Base-by-base conservation (phyloP, 1,140 invertebrate species). In the Triops cancriformis region DNA sequence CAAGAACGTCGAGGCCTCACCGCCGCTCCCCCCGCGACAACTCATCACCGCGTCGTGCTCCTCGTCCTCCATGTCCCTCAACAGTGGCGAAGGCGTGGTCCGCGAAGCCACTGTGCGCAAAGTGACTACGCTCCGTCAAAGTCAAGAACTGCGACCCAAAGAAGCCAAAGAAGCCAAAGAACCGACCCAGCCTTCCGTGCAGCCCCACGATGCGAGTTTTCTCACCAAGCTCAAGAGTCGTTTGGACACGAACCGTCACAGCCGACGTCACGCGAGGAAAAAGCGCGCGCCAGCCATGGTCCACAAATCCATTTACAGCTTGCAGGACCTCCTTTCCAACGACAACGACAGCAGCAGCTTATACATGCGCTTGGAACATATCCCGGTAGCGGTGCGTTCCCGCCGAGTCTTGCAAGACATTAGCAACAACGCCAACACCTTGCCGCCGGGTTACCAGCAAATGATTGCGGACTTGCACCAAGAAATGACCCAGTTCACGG, bases 351-450 rank as follows among this genome's bases (percentile, higher is more conserved):
- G 43, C 14, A 78, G 77, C 73, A 73, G 72, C 7, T 42, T 73
- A 31, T 78, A 78, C 77, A 78, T 78, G 77, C 77, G 74, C 27
- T 27, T 78, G 73, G 77, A 78, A 18, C 37, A 74, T 18, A 45
- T 78, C 26, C 77, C 77, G 9, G 77, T 78, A 0, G 77, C 77
- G 10, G 72, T 78, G 12, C 77, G 64, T 26, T 43, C 51, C 37
- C 26, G 77, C 3, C 73, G 42, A 51, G 72, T 73, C 1, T 11
- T 78, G 77, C 31, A 78, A 42, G 77, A 78, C 37, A 73, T 78
- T 26, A 78, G 72, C 26, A 78, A 78, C 41, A 73, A 78, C 10
- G 41, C 23, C 41, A 73, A 78, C 10, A 23, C 23, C 7, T 64
- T 64, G 51, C 51, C 51, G 18, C 51, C 51, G 14, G 51, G 51